A percentile compares a stretch with the other conserved stretches of the same genome.
These are phyloP conservation scores for Melanostoma scalare DNA, from an alignment of 2,888 invertebrate species.

Conservation along the genomic window DNA sequence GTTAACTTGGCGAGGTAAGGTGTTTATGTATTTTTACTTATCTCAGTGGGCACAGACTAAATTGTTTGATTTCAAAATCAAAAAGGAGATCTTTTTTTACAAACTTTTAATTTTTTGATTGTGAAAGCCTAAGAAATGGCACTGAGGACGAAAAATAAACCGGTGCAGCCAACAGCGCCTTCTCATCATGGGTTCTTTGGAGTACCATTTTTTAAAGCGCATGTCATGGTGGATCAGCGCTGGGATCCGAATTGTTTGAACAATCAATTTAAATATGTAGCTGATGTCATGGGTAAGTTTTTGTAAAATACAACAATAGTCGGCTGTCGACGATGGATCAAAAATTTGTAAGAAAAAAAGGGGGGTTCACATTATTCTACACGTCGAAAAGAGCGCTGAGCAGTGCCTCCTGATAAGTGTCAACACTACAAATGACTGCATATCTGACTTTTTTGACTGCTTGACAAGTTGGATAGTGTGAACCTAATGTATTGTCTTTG, in stretches of 20 bases:
- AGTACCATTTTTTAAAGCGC: slow-evolving; percentile 77
- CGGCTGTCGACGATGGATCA: too few relatives aligned
- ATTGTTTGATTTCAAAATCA: slow-evolving; percentile 51
- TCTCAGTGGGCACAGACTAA: slow-evolving; percentile 41
- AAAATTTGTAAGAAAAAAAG: too few relatives aligned
- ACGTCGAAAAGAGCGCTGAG: too few relatives aligned
- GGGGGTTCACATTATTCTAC: too few relatives aligned
- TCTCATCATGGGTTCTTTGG: slow-evolving; percentile 80
- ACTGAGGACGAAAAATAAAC: slow-evolving; percentile 71
- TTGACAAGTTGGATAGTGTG: too few relatives aligned
- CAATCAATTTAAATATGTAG: slow-evolving; percentile 79
- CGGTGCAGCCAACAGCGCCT: slow-evolving; percentile 78
- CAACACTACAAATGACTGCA: too few relatives aligned
- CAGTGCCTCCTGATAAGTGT: too few relatives aligned
- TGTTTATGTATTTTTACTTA: slow-evolving; percentile 18
- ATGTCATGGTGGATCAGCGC: slow-evolving; percentile 79
- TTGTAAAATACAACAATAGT: too few relatives aligned
- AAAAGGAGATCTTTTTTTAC: neutral
- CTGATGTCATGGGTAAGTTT: slow-evolving; percentile 78
- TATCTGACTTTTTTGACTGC: too few relatives aligned
- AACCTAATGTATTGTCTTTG: too few relatives aligned
- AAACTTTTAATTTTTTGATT: slow-evolving; percentile 3
- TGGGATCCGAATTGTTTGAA: slow-evolving; percentile 79
- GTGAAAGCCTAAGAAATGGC: slow-evolving; percentile 31
- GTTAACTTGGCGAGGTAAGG: slow-evolving; percentile 45